Conservation (phyloP, 2,888 invertebrate genomes). For the Oxytorus armatus region DNA sequence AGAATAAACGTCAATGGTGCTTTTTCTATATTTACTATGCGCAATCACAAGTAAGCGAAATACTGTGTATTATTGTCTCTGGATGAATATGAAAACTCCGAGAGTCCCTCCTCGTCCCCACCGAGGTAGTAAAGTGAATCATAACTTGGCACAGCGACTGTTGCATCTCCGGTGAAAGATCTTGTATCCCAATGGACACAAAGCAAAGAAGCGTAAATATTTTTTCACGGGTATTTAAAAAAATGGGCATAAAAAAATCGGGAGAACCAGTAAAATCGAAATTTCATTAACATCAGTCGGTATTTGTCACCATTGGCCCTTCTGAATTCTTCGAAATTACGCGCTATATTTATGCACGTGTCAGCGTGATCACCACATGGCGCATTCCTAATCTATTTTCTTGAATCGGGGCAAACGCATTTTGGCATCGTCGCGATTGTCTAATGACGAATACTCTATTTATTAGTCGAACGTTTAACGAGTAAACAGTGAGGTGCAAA, state of each 20-base stretch:
- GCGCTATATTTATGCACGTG: not conserved
- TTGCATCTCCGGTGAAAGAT: constrained; percentile 39
- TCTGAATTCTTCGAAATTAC: too few species aligned
- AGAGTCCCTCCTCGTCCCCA: not conserved
- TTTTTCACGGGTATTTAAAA: not conserved
- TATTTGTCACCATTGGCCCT: too few species aligned
- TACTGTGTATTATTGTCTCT: not conserved
- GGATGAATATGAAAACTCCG: constrained; percentile 18
- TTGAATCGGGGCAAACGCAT: not conserved
- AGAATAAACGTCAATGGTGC: constrained; percentile 15
- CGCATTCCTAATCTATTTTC: not conserved
- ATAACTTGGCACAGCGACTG: constrained; percentile 36
- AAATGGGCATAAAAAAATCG: not conserved
- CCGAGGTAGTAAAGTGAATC: constrained; percentile 23
- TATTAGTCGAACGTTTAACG: not conserved
- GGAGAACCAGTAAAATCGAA: too few species aligned
- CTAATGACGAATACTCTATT: constrained; percentile 7
- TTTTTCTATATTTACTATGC: constrained; percentile 24
- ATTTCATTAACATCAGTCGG: too few species aligned
- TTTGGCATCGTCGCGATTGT: not conserved
- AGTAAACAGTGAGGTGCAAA: not conserved
- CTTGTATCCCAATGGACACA: constrained; percentile 4
- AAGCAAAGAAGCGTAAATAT: not conserved
- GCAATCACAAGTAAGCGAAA: not conserved
- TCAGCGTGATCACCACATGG: not conserved